phyloP scores from a whole-genome alignment of 2,113 vertebrate genomes.

The Ifrita kowaldi region DNA sequence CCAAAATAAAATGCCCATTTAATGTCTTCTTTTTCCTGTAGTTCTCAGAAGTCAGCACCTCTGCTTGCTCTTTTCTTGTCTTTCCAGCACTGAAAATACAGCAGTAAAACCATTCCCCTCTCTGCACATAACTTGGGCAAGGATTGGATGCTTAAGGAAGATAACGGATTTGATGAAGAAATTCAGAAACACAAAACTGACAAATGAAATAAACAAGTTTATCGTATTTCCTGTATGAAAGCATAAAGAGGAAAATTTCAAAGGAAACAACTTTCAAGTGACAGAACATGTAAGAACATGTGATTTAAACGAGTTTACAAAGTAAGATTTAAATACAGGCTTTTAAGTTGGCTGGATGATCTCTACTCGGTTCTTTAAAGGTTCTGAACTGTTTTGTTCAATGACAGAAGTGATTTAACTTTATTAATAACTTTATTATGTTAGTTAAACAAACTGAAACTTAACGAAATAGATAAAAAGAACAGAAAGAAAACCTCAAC shows the following conservation, averaged over 20 bases:
- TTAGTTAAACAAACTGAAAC: conserved; percentile 25
- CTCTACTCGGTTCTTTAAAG: neutral
- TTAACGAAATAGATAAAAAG: neutral
- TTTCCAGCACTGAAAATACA: neutral
- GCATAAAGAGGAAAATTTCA: conserved; percentile 47
- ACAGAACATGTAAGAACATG: conserved; percentile 19
- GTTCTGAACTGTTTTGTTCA: neutral
- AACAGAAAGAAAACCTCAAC: neutral
- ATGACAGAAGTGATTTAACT: neutral
- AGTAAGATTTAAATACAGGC: conserved; percentile 22
- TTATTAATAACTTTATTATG: neutral
- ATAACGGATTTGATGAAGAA: conserved; percentile 70
- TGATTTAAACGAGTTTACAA: conserved; percentile 37
- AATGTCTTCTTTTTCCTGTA: neutral
- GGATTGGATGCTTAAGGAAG: conserved; percentile 54
- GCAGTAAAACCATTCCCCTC: neutral
- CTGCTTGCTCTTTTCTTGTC: neutral
- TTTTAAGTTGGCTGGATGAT: conserved; percentile 43
- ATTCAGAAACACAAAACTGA: conserved; percentile 71
- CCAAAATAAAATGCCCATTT: neutral
- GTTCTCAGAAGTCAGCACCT: neutral
- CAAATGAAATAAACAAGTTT: conserved; percentile 74
- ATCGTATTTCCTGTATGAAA: conserved; percentile 62
- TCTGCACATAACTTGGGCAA: conserved; percentile 31
- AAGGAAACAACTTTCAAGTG: conserved; percentile 53